A percentile compares a stretch with the other conserved stretches of the same genome.
Conservation (phyloP, 2,888 invertebrate species). For the Apotomis betuletana region DNA sequence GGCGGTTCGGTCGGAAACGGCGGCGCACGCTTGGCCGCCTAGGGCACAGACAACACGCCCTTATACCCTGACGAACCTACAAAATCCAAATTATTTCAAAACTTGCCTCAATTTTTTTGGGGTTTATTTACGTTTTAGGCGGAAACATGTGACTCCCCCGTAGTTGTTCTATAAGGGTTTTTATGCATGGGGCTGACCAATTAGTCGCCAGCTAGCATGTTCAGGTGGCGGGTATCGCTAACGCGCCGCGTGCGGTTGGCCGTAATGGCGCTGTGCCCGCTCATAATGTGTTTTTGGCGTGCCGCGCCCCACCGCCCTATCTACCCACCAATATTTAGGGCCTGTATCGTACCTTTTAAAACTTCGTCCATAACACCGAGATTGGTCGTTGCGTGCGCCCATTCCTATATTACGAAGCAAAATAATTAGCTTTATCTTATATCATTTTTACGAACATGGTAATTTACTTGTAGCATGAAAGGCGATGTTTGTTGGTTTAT, state of each 20-base stretch:
- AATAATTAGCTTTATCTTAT: slow-evolving; percentile 77
- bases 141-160: slow-evolving; percentile 64
- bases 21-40: slow-evolving; percentile 74
- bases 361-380: slow-evolving; percentile 69
- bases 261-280: slow-evolving; percentile 76
- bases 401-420: slow-evolving; percentile 70
- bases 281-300: slow-evolving; percentile 80
- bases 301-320: slow-evolving; percentile 74
- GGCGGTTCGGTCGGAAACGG: slow-evolving; percentile 63
- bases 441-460: slow-evolving; percentile 70
- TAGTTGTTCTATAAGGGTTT: slow-evolving; percentile 72
- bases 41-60: slow-evolving; percentile 67
- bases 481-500: slow-evolving; percentile 58
- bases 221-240: slow-evolving; percentile 72
- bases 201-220: slow-evolving; percentile 78
- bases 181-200: slow-evolving; percentile 76
- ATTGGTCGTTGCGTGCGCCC: slow-evolving; percentile 75
- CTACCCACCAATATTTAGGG: slow-evolving; percentile 73
- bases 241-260: slow-evolving; percentile 76
- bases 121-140: slow-evolving; percentile 63
- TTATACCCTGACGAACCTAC: slow-evolving; percentile 64
- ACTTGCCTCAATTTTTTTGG: slow-evolving; percentile 46
- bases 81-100: slow-evolving; percentile 59
- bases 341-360: slow-evolving; percentile 71
- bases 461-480: slow-evolving; percentile 71